Evolutionary conservation across 2,797 vertebrate genomes (phyloP).

Genomic region (Bufotes viridis): DNA sequence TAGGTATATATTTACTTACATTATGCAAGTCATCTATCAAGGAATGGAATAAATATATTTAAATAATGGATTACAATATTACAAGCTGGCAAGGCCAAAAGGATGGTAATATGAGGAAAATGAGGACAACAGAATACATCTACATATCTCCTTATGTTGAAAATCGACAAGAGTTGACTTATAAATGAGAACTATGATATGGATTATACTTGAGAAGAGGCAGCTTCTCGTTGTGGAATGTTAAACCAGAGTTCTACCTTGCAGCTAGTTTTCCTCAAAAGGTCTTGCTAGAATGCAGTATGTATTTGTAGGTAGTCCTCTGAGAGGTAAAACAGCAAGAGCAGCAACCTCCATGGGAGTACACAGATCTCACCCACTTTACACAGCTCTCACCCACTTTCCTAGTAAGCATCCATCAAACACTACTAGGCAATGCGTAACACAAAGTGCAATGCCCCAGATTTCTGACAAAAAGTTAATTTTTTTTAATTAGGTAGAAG

Average conservation of each 20-base stretch:
- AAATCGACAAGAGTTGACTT: background rate
- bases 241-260: background rate
- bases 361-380: too few relatives aligned
- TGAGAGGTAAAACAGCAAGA: background rate
- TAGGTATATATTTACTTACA: background rate
- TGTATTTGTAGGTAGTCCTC: background rate
- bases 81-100: background rate
- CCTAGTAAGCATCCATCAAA: too few relatives aligned
- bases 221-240: background rate
- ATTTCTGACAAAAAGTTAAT: too few relatives aligned
- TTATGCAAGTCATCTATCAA: conserved; percentile 9
- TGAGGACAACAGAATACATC: background rate
- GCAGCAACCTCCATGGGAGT: background rate
- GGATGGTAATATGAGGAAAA: background rate
- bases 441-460: too few relatives aligned
- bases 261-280: background rate
- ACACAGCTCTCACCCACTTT: too few relatives aligned
- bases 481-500: too few relatives aligned
- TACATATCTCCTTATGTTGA: background rate
- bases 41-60: conserved; percentile 10
- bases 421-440: too few relatives aligned
- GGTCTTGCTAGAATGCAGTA: background rate
- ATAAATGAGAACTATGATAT: background rate
- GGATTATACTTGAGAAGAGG: background rate
- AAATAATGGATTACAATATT: conserved; percentile 1